These are phyloP conservation scores for Danaus plexippus DNA, from an alignment of 1,140 invertebrate genomes.

Conservation along the genomic window DNA sequence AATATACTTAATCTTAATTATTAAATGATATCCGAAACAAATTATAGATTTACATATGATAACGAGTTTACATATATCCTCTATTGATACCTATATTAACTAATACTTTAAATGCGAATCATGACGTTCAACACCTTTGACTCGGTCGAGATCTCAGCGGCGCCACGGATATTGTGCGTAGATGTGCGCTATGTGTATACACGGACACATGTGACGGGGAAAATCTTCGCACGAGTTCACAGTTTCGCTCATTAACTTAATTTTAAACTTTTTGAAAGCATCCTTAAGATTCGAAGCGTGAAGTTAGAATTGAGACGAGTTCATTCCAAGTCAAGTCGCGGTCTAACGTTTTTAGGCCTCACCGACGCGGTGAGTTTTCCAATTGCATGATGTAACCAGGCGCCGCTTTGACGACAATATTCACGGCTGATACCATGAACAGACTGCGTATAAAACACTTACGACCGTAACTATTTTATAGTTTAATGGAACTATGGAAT, in stretches of 20 bases:
- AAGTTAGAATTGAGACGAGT: constrained; percentile 30
- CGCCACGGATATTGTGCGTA: constrained; percentile 34
- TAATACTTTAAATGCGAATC: constrained; percentile 17
- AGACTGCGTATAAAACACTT: constrained; percentile 30
- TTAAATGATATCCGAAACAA: too few species aligned
- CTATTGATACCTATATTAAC: constrained; percentile 1
- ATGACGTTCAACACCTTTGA: constrained; percentile 50
- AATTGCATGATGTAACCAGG: constrained; percentile 58
- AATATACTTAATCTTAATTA: too few species aligned
- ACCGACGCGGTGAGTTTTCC: constrained; percentile 54
- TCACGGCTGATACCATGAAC: constrained; percentile 36
- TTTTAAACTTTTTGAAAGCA: constrained; percentile 60
- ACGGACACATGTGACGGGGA: constrained; percentile 26
- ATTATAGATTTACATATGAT: too few species aligned
- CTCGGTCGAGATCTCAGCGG: constrained; percentile 36
- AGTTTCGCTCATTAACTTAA: constrained; percentile 54
- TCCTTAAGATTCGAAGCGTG: constrained; percentile 43
- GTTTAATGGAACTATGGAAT: too few species aligned
- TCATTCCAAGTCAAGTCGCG: constrained; percentile 47
- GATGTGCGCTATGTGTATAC: constrained; percentile 47
- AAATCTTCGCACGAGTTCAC: constrained; percentile 26
- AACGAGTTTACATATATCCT: not conserved
- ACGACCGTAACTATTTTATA: constrained; percentile 34
- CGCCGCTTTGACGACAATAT: constrained; percentile 44
- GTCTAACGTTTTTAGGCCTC: constrained; percentile 39